Evolutionary conservation across 1,140 invertebrate genomes (phyloP).

Genomic region (Leptinotarsa defecta): DNA sequence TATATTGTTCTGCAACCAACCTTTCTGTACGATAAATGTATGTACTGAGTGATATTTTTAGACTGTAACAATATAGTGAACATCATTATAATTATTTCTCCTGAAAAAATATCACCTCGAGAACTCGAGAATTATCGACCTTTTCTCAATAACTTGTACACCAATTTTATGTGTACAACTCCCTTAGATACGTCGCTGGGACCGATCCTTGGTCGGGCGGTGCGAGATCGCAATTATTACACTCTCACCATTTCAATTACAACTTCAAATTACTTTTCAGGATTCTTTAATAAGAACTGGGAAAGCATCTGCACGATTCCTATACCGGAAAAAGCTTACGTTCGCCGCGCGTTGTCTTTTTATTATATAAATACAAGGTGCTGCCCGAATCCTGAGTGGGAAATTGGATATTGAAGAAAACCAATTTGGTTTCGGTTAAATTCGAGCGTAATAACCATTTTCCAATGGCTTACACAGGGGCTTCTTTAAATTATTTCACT

Average conservation of each 20-base stretch:
- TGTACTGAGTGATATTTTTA: too few relatives aligned
- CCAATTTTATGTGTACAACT: too few relatives aligned
- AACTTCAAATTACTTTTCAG: conserved; percentile 49
- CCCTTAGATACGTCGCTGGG: neutral
- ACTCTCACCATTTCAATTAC: conserved; percentile 55
- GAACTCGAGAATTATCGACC: too few relatives aligned
- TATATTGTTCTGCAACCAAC: too few relatives aligned
- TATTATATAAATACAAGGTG: conserved; percentile 34
- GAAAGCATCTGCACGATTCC: conserved; percentile 46
- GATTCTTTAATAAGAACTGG: conserved; percentile 51
- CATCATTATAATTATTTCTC: too few relatives aligned
- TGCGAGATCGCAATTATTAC: conserved; percentile 48
- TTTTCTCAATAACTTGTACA: too few relatives aligned
- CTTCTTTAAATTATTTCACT: neutral
- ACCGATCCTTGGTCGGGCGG: conserved; percentile 28
- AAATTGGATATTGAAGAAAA: conserved; percentile 5
- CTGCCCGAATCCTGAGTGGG: neutral
- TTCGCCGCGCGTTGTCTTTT: conserved; percentile 34
- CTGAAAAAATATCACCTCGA: too few relatives aligned
- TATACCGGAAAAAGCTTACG: conserved; percentile 32
- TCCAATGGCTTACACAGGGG: too few relatives aligned
- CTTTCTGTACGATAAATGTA: too few relatives aligned
- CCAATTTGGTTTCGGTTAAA: neutral
- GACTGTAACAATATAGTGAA: too few relatives aligned
- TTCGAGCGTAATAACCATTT: neutral